Base-by-base conservation (phyloP, 2,113 vertebrate species). In the Poeciliopsis retropinna region DNA sequence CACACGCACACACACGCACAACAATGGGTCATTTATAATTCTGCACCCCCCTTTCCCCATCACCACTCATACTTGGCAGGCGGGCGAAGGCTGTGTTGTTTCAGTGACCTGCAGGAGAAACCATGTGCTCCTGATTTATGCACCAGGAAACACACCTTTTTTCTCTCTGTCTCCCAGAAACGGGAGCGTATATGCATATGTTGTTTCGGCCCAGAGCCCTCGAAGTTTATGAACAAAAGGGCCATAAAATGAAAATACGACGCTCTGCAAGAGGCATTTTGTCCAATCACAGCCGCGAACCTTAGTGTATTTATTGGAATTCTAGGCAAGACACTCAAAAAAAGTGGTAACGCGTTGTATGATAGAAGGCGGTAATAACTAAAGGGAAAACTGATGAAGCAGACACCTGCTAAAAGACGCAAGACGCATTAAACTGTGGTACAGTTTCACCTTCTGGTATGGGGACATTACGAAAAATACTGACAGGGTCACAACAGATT, bases 11-110 rank as follows among this genome's bases (percentile, higher is more conserved):
- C 65, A 67, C 31, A 64, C 37, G 76, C 15, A 62, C 90, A 90
- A 95, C 94, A 96, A 95, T 95, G 90, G 93, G 90, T 95, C 93
- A 92, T 95, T 95, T 93, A 94, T 95, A 95, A 88, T 67, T 85
- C 81, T 78, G 82, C 79, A 80, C 81, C 85, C 81, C 89, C 78
- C 34, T 37, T n/a, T n/a, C 34, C 34, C 34, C 10, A 37, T 11
- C 34, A 37, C 34, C 85, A 81, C 89, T 91, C 82, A 88, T 87
- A 80, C 90, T 85, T 89, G 81, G 78, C 83, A 85, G 83, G 73
- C 66, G 85, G 90, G 90, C 88, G 90, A 93, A 91, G 87, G 91
- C 89, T 84, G 92, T 94, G 91, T 95, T 95, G 87, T 94, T 95
- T 95, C 95, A 93, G 89, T 79, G 88, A 93, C 88, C 92, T 79